A percentile compares a stretch with the other conserved stretches of the same genome.
phyloP scores from a whole-genome alignment of 2,113 vertebrate genomes.

The Platichthys flesus region DNA sequence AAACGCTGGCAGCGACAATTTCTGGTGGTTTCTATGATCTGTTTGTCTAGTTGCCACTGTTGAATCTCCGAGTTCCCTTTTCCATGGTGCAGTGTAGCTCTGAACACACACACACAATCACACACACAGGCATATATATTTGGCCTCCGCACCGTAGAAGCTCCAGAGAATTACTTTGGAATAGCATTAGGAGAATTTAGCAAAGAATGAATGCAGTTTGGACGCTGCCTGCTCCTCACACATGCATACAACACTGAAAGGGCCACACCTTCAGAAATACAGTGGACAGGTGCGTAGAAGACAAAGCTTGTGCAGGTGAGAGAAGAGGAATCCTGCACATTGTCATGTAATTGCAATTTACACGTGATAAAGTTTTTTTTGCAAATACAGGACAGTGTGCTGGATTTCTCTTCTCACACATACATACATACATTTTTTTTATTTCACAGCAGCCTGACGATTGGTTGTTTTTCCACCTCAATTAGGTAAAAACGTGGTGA shows the following conservation, averaged over 20 bases:
- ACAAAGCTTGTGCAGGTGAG: too few species aligned
- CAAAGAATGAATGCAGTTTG: not conserved
- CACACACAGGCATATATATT: not conserved
- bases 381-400: not conserved
- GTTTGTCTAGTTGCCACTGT: constrained; percentile 62
- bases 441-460: not conserved
- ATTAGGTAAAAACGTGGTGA: not conserved
- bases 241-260: too few species aligned
- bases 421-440: too few species aligned
- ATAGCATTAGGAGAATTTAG: not conserved
- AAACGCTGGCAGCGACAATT: constrained; percentile 77
- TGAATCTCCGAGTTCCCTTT: constrained; percentile 36
- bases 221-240: too few species aligned
- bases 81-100: not conserved
- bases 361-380: too few species aligned
- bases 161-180: not conserved
- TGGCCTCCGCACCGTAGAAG: not conserved
- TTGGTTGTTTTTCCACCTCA: not conserved
- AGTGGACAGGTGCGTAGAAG: too few species aligned
- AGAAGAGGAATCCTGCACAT: too few species aligned
- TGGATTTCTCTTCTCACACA: not conserved
- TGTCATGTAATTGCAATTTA: too few species aligned
- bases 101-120: not conserved
- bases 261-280: too few species aligned
- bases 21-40: constrained; percentile 76